Evolutionary conservation across 2,797 vertebrate species (phyloP).

Genomic region (Stomatorhinus walkeri): DNA sequence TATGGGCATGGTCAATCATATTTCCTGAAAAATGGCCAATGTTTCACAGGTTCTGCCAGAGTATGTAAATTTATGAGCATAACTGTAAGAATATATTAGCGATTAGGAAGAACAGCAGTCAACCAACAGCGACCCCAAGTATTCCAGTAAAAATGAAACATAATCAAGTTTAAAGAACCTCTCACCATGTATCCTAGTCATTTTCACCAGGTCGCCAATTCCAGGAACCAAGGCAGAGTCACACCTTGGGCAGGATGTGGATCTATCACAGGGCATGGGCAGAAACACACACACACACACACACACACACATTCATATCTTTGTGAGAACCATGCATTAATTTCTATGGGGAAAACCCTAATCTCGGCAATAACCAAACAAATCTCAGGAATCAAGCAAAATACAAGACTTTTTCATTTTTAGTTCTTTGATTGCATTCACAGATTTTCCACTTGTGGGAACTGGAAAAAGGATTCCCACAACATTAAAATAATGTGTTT

Average conservation of each 20-base stretch:
- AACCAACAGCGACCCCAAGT: not conserved
- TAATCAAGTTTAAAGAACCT: not conserved
- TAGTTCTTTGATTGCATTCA: not conserved
- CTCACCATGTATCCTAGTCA: not conserved
- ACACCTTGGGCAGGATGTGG: not conserved
- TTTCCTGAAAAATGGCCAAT: too few species aligned
- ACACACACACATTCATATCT: not conserved
- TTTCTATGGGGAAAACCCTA: not conserved
- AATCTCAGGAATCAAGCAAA: not conserved
- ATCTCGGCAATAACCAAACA: not conserved
- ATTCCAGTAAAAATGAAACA: not conserved
- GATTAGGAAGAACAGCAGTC: not conserved
- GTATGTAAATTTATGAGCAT: too few species aligned
- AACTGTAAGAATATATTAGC: not conserved
- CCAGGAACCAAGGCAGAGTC: not conserved
- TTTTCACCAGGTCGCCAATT: not conserved
- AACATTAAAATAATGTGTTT: too few species aligned
- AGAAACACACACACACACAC: not conserved
- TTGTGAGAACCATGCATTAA: not conserved
- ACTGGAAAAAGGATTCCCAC: not conserved
- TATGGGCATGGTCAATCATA: too few species aligned
- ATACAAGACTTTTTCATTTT: not conserved
- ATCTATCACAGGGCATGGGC: not conserved
- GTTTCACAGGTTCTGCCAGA: too few species aligned
- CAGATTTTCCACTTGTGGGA: not conserved